These are phyloP conservation scores for Nanorana parkeri DNA, from an alignment of 2,113 vertebrate species.

Conservation along the genomic window DNA sequence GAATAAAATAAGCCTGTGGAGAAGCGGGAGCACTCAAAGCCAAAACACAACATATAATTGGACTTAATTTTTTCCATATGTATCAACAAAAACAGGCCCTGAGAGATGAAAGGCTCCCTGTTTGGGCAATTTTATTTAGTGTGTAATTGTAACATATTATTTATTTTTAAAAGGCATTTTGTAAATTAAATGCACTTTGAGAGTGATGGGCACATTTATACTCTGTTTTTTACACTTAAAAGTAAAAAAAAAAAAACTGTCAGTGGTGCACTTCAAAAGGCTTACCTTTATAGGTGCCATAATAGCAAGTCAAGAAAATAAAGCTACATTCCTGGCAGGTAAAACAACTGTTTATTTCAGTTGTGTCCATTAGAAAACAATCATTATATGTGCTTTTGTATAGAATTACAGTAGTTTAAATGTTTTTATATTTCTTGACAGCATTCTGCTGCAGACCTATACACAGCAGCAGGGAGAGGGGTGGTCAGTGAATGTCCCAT, in stretches of 20 bases:
- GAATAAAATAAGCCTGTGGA: slow-evolving; percentile 73
- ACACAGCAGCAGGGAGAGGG: too few relatives aligned
- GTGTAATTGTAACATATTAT: slow-evolving; percentile 70
- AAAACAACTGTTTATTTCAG: too few relatives aligned
- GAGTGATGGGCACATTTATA: not conserved
- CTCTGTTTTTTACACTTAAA: not conserved
- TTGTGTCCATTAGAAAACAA: too few relatives aligned
- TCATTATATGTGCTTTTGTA: too few relatives aligned
- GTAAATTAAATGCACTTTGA: slow-evolving; percentile 34
- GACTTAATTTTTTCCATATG: slow-evolving; percentile 78
- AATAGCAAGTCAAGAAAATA: not conserved
- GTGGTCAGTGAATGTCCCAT: too few relatives aligned
- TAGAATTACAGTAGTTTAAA: too few relatives aligned
- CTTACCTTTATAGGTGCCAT: too few relatives aligned
- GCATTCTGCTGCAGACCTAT: too few relatives aligned
- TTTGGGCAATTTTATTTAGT: slow-evolving; percentile 74
- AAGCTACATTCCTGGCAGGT: too few relatives aligned
- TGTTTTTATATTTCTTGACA: too few relatives aligned
- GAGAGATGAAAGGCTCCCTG: slow-evolving; percentile 73
- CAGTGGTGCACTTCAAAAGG: too few relatives aligned
- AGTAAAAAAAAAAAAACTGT: not conserved
- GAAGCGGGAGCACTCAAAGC: slow-evolving; percentile 70
- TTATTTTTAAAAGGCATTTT: slow-evolving; percentile 69
- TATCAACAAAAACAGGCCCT: slow-evolving; percentile 77
- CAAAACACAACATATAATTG: slow-evolving; percentile 77